Base-by-base conservation (phyloP, 1,140 invertebrate genomes). In the Aricia agestis region DNA sequence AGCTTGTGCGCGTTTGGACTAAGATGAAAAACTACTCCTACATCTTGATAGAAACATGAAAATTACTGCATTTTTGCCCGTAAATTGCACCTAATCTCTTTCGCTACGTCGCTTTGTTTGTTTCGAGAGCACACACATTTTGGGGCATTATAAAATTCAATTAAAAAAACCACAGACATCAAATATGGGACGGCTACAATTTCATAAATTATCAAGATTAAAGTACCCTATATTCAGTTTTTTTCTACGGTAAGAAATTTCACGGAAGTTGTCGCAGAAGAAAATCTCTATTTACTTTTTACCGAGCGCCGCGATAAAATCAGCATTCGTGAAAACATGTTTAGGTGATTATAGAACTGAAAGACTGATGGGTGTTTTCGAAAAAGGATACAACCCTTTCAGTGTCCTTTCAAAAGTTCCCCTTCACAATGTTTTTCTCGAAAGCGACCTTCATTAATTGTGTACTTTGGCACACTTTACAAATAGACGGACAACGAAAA, bases 401-500 rank as follows among this genome's bases (percentile, higher is more conserved):
- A 52, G 45, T 52, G 13, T 52, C 45, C 45, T 52, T 52, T 52
- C 45, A 52, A 52, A 13, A 52, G 45, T 52, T 36, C 45, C 45
- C 42, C 5, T 52, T 52, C 4, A 52, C 45, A 9, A 52, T 52
- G 45, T 52, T 52, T 52, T 52, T 52, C 45, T 13, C 45, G 13
- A 52, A 52, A 52, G 45, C 45, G 45, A 52, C 45, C 45, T 52
- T 15, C 45, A 52, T 52, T 52, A 52, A 52, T 52, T 52, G 45
- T 52, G 45, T 52, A 52, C 11, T 42, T 42, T 59, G n/a, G 58
- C 59, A 63, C 18, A 63, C 18, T 63, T 19, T 25, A 63, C 18
- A 63, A 18, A 63, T 63, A 25, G 19, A 63, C 18, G 10, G 19
- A 63, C 59, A 63, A 63, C 17, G 58, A 25, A 63, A 63, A 63